Evolutionary conservation across 2,113 vertebrate genomes (phyloP), one percentile per base, ranked within the genome.

Genomic region (Butorides virescens): DNA sequence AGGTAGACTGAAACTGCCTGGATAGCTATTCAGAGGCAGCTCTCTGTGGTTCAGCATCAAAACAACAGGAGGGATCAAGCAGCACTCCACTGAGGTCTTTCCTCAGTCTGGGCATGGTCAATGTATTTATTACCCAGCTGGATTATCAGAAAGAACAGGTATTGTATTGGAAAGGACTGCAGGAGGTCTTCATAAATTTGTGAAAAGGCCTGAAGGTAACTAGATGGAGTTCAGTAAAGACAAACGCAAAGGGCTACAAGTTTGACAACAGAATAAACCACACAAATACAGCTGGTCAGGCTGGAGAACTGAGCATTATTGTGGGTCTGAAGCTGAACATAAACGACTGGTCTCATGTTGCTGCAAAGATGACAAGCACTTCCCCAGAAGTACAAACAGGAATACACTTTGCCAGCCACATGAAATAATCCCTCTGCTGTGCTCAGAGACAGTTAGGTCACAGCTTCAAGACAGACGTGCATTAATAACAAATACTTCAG

Each of bases 281-380:
- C 36, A 42, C 11, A 59, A 42, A 39, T 20, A 36, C 9, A 52
- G 52, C 52, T 61, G 46, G 34, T 21, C 46, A 59, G 65, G 39
- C n/a, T 52, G 22, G 6, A 59, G 47, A 47, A 17, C 15, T 34
- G 18, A 0, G 0, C 13, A 0, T 20, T 37, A 13, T 14, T 4
- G 34, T 3, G 14, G 32, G 12, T 52, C 62, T 44, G 34, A 42
- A 79, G 32, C 76, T 30, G 17, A 79, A 83, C 22, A 25, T 15
- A 34, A 47, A 9, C 4, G 9, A 46, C 14, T 14, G 12, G 13
- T 34, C 9, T 46, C 3, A 0, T 17, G 9, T 15, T n/a, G 34
- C 62, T 62, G 23, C 56, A 58, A 44, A 58, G 56, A 52, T 1
- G 11, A 66, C 25, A 26, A 59, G 15, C 39, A 32, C 22, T 68